A percentile compares a stretch with the other conserved stretches of the same genome.
These are phyloP conservation scores for Patiria pectinifera DNA, from an alignment of 53 echinoderm and acorn worm genomes.

Conservation along the genomic window DNA sequence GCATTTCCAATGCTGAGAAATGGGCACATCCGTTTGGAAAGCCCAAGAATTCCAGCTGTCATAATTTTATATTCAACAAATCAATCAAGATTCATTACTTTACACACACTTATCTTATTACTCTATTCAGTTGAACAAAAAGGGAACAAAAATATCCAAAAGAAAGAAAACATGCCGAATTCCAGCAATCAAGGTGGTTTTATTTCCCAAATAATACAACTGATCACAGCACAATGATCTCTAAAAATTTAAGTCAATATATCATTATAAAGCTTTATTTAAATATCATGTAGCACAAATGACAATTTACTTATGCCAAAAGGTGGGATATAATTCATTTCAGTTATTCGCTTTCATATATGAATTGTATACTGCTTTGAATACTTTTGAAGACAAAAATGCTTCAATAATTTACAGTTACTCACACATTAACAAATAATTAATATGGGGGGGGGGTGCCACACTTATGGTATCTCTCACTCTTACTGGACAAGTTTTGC, in stretches of 20 bases:
- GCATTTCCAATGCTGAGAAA: too few relatives aligned
- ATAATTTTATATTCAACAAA: too few relatives aligned
- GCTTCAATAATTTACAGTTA: background rate
- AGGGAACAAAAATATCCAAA: background rate
- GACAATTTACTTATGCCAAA: background rate
- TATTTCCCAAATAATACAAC: slow-evolving; percentile 6
- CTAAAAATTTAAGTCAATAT: background rate
- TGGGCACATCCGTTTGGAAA: too few relatives aligned
- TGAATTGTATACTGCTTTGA: slow-evolving; percentile 9
- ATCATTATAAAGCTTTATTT: background rate
- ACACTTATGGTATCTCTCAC: too few relatives aligned
- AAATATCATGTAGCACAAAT: background rate
- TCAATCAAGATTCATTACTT: too few relatives aligned
- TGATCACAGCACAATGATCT: background rate
- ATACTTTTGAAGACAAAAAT: background rate
- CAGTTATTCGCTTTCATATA: background rate
- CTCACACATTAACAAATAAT: background rate
- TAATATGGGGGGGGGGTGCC: background rate
- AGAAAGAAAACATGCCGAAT: background rate
- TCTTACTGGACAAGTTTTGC: too few relatives aligned
- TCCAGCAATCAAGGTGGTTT: background rate
- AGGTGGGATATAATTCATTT: slow-evolving; percentile 8
- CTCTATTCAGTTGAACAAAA: background rate
- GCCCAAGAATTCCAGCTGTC: too few relatives aligned
- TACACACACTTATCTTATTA: too few relatives aligned